Conservation (phyloP, 92 coral and sea anemone genomes). For the Siderastrea siderea region DNA sequence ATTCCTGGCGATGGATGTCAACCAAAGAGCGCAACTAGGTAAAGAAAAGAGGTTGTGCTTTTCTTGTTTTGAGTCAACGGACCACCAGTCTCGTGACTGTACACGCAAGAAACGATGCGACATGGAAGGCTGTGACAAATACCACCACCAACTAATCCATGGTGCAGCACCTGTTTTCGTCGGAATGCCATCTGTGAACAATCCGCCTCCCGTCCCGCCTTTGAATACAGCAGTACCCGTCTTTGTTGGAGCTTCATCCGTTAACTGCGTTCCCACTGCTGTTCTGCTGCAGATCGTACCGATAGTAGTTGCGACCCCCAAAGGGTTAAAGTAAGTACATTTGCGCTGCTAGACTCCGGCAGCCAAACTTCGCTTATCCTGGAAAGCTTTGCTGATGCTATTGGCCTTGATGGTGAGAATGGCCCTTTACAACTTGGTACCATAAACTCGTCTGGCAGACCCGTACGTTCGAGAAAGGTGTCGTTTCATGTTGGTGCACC, state of each 20-base stretch:
- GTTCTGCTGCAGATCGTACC: slow-evolving; percentile 74
- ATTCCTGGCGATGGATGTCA: slow-evolving; percentile 64
- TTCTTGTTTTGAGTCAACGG: slow-evolving; percentile 63
- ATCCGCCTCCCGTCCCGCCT: slow-evolving; percentile 39
- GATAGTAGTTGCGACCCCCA: slow-evolving; percentile 45
- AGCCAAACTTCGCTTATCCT: slow-evolving; percentile 62
- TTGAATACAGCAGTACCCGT: slow-evolving; percentile 58
- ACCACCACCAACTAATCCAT: slow-evolving; percentile 63
- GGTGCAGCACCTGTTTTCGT: slow-evolving; percentile 63
- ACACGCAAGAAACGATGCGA: slow-evolving; percentile 36
- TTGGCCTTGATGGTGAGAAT: neutral
- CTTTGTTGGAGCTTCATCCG: slow-evolving; percentile 50
- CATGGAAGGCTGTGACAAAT: slow-evolving; percentile 52
- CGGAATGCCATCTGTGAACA: slow-evolving; percentile 46
- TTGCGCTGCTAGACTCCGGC: slow-evolving; percentile 77
- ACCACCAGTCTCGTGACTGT: slow-evolving; percentile 53
- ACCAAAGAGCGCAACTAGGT: slow-evolving; percentile 62
- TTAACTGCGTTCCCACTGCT: slow-evolving; percentile 24
- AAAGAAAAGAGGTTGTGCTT: slow-evolving; percentile 75
- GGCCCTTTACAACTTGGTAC: slow-evolving; percentile 12
- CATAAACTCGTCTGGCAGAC: slow-evolving; percentile 52
- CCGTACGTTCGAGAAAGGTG: slow-evolving; percentile 56
- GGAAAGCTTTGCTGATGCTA: slow-evolving; percentile 44
- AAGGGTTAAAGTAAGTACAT: slow-evolving; percentile 42
- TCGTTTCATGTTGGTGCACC: neutral